A percentile compares a stretch with the other conserved stretches of the same genome.
Evolutionary conservation across 2,888 invertebrate species (phyloP).

Genomic region (Perithous albicinctus): DNA sequence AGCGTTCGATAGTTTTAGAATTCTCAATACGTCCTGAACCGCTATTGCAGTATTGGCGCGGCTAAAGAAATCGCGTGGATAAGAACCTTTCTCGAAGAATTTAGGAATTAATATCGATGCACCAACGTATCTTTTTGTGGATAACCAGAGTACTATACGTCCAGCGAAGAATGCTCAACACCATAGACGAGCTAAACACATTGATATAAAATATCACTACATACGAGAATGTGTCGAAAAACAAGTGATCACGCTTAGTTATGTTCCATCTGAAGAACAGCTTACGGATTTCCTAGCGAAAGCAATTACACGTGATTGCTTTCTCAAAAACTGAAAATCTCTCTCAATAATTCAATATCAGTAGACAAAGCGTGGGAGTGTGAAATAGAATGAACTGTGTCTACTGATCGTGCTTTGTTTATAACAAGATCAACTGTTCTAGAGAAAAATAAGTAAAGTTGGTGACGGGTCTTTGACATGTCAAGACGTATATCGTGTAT

Average conservation of each 20-base stretch:
- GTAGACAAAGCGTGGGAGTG: neutral
- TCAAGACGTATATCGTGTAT: neutral
- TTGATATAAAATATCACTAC: neutral
- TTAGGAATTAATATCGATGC: neutral
- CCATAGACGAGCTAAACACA: neutral
- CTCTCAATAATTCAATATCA: neutral
- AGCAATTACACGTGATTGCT: neutral
- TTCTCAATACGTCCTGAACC: conserved; percentile 38
- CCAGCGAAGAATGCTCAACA: neutral
- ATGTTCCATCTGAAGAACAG: neutral
- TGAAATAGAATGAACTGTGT: neutral
- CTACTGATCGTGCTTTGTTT: neutral
- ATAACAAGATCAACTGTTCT: neutral
- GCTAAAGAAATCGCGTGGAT: too few relatives aligned
- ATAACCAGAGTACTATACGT: neutral
- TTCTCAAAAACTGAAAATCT: neutral
- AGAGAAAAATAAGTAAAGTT: neutral
- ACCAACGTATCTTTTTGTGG: neutral
- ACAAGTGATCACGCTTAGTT: neutral
- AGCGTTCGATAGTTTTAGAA: conserved; percentile 1
- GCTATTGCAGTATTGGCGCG: too few relatives aligned
- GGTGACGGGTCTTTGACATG: neutral
- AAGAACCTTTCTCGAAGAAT: too few relatives aligned
- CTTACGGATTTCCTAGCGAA: neutral
- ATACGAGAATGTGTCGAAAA: neutral